Conservation (phyloP, 2,797 vertebrate species). For the Crocodylus rhombifer region DNA sequence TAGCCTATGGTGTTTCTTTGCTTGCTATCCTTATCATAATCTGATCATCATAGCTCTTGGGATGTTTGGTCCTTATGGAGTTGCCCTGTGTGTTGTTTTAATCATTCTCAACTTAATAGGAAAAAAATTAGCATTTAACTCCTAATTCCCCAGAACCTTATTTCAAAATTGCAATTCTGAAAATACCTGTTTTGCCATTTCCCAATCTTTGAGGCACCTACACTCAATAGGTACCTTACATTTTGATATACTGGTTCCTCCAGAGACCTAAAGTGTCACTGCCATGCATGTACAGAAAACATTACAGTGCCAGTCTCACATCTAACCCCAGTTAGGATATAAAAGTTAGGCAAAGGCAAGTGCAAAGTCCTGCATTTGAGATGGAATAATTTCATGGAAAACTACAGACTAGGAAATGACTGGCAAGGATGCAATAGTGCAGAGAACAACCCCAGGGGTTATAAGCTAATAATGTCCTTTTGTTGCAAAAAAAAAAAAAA, state of each 20-base stretch:
- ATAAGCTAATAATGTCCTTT: too few relatives aligned
- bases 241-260: neutral
- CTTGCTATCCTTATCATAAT: conserved; percentile 2
- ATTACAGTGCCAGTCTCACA: neutral
- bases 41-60: conserved; percentile 11
- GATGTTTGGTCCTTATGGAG: neutral
- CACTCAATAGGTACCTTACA: neutral
- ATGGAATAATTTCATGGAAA: too few relatives aligned
- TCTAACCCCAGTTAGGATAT: neutral
- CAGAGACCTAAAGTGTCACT: neutral
- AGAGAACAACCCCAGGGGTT: too few relatives aligned
- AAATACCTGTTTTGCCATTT: conserved; percentile 2
- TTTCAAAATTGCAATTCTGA: conserved; percentile 7
- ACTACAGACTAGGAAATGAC: too few relatives aligned
- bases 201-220: neutral
- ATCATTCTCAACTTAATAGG: conserved; percentile 4
- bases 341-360: neutral
- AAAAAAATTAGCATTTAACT: neutral
- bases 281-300: neutral
- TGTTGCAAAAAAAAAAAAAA: too few relatives aligned
- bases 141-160: neutral
- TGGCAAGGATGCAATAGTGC: too few relatives aligned
- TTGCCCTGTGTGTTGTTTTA: neutral
- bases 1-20: conserved; percentile 40
- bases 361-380: too few relatives aligned